Base-by-base conservation (phyloP, 2,113 vertebrate genomes). In the Notarius quadriscutis region DNA sequence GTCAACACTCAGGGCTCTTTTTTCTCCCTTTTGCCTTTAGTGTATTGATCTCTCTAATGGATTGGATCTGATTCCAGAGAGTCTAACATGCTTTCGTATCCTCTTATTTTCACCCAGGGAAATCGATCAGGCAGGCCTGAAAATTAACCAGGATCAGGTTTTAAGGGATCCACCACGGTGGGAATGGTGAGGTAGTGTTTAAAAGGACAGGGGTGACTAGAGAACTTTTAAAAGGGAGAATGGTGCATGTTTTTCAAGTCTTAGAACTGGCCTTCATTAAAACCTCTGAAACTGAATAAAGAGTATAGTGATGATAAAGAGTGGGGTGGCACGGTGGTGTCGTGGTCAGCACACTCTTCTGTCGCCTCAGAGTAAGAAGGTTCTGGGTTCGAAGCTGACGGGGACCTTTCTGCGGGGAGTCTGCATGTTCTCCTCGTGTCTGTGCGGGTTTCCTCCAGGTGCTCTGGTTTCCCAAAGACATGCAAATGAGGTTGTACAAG, bases 31-130 rank as follows among this genome's bases (percentile, higher is more conserved):
- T 92, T 89, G 92, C 94, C 93, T 93, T 91, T 92, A 91, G 94
- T 89, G 94, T 98, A 98, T 98, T 95, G 97, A 97, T 97, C 94
- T 94, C 92, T 92, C 95, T 98, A 98, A 98, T 98, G 97, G 97
- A 97, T 96, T 96, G 96, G 96, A 97, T 97, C 97, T 96, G 95
- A 96, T 97, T 97, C 96, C 96, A 96, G 96, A 94, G 95, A 95
- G 95, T 97, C 96, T 94, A 93, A 96, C 90, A 94, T 95, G 96
- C 95, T 96, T 95, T 96, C 94, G 95, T 95, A 96, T 96, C 96
- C 95, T 96, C 83, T 89, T 96, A 96, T 93, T 96, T 96, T 95
- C 94, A 95, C 93, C 95, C 94, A 93, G 95, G 95, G 96, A 96
- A 96, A 97, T 98, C 97, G 96, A 97, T 97, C 96, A 94, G 65